Evolutionary conservation across 2,797 vertebrate species (phyloP), one percentile per base, ranked within the genome.

Genomic region (Poecilia velifera): DNA sequence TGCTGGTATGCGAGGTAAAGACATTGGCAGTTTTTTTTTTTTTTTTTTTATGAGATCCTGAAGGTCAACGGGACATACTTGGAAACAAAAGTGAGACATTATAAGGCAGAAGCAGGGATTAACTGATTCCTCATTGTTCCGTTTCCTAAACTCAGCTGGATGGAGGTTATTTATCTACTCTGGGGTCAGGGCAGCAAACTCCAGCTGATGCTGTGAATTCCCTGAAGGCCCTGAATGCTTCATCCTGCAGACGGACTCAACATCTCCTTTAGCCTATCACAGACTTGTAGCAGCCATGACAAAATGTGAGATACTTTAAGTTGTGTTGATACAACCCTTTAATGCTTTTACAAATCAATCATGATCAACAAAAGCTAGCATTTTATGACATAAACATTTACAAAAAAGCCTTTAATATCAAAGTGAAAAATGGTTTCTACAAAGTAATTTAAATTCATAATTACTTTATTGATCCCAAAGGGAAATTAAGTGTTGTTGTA

Each of bases 141-240:
- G 22, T 75, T 57, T 49, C 66, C 86, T 78, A 53, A 82, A 84
- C 76, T 25, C 46, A 57, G 25, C 72, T 62, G n/a, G 1, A 22
- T 4, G 62, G 46, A 72, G 68, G 76, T 89, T 86, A 90, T 95
- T 94, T 90, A 94, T 93, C 87, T 89, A 76, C 88, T 79, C 73
- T 51, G 39, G 39, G 75, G 82, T 95, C 93, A 84, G 93, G 93
- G 31, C 73, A 84, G 84, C 85, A 92, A 89, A 89, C 84, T 59
- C 74, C 88, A 89, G 94, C 87, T 82, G 82, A 95, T 91, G 92
- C 81, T 74, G 51, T 13, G 77, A 82, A 92, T 71, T 89, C 81
- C 71, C 84, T 85, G 45, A 76, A 84, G 59, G 74, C 76, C 85
- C 75, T 14, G 49, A 62, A 28, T 20, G 47, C 80, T 87, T 93